Percentiles rank a stretch among this genome's conserved stretches.
phyloP scores from a whole-genome alignment of 2,888 invertebrate genomes.

The Clepsis dumicolana region DNA sequence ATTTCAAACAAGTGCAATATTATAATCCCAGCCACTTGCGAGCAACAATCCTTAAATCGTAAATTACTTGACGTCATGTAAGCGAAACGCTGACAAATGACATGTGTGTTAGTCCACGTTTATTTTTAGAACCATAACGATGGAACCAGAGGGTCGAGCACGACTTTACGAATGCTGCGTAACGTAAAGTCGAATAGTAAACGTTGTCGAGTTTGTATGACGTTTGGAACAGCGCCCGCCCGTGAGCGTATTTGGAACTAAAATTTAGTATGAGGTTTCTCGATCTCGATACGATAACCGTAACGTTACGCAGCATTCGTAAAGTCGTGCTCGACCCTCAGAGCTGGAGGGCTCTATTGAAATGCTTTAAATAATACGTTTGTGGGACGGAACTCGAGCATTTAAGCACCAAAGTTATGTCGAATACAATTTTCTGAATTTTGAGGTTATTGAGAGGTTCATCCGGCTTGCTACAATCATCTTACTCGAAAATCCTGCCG shows the following conservation, averaged over 20 bases:
- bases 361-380: constrained; percentile 6
- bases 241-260: no score
- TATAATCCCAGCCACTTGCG: constrained; percentile 53
- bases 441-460: no score
- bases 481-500: no score
- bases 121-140: constrained; percentile 70
- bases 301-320: no score
- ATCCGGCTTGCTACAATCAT: no score
- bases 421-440: neutral
- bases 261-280: no score
- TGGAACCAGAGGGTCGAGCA: constrained; percentile 67
- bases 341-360: constrained; percentile 35
- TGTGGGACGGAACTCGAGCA: neutral
- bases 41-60: constrained; percentile 63
- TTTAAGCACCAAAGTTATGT: neutral
- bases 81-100: constrained; percentile 79
- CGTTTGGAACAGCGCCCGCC: no score
- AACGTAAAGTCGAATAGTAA: no score
- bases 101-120: constrained; percentile 69
- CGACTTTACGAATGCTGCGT: no score
- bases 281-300: no score
- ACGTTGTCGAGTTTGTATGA: no score
- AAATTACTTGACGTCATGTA: constrained; percentile 71
- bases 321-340: no score
- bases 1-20: neutral